Base-by-base conservation (phyloP, 2,888 invertebrate species). In the Lasioglossum figueresi region DNA sequence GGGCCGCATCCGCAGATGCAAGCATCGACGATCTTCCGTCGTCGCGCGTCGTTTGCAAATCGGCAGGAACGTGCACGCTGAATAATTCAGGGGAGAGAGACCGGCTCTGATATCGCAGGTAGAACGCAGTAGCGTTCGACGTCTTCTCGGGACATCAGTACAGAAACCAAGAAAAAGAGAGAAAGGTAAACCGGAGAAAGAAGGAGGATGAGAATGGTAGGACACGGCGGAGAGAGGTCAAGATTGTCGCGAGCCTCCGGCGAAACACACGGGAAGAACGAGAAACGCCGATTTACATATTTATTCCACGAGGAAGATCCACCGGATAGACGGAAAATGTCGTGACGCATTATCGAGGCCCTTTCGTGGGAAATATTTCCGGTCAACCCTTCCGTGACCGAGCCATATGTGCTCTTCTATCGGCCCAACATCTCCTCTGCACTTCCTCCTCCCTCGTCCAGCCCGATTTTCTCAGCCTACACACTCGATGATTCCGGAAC, bases 261-360 rank as follows among this genome's bases (percentile, higher is more conserved):
- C 88, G 88, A 87, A 87, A 88, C 84, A 88, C 84, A 84, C 88
- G 88, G 88, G 83, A 85, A 88, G 87, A 90, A 89, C 91, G 87
- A 90, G 91, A 90, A 93, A 91, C 90, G 79, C 84, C 88, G 91
- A 94, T 94, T 94, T 94, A 92, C 94, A 94, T 94, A 94, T 94
- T 94, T 94, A 94, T 94, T 93, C 92, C 92, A 93, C 92, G 94
- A 93, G 85, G 86, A 88, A 92, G 92, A 93, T 93, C 90, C 86
- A 63, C 74, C 81, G 87, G 89, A 91, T 90, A 91, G 91, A 92
- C 90, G 89, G 89, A 91, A 92, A 91, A 91, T 90, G 88, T 93
- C 91, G 92, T 92, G 92, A 91, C 88, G 87, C 81, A 79, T 82
- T 87, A 91, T 91, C 85, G 91, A 83, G 73, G 40, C 68, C 68